Evolutionary conservation across 2,113 vertebrate genomes (phyloP), one percentile per base, ranked within the genome.

Genomic region (Mesitornis unicolor): DNA sequence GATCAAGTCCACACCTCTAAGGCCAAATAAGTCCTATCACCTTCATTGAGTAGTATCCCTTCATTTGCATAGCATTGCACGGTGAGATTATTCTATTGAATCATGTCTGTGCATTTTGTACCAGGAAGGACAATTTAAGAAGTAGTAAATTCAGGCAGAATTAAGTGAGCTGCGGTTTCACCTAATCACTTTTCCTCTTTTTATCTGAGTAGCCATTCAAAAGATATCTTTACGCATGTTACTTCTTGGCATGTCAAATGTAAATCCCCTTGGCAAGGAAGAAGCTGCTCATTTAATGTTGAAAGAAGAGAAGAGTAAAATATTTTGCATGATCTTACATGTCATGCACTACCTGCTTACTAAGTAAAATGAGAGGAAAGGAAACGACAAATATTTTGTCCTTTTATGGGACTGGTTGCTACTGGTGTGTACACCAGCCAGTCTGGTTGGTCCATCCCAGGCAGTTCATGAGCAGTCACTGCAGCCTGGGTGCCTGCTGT

Each of bases 401-500:
- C 12, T 35, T 28, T 60, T 29, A 5, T 67, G 25, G 28, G 31
- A 45, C 7, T 53, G 54, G 16, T 24, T 40, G 18, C 10, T 11
- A 3, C 7, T 26, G 29, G 8, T 42, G 11, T 57, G 42, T 59
- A 19, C 18, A n/a, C 29, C 24, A 82, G 21, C 22, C 38, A 73
- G 25, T 20, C 45, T 47, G 20, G 15, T 88, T 24, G 74, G 31
- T 21, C 42, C 35, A 68, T 20, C 10, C 33, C 35, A 22, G 51
- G 36, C 7, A 21, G 59, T 8, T 56, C 43, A 8, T 18, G 20
- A 4, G 0, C 1, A 71, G 53, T 21, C 40, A 64, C 16, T 1
- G 1, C 33, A 68, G 36, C 26, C 8, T 0, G 0, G 9, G 21
- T 45, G 47, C 18, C 54, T 0, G 0, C 48, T 19, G 53, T 38